Base-by-base conservation (phyloP, 2,888 invertebrate genomes). In the Microplitis deprimator region DNA sequence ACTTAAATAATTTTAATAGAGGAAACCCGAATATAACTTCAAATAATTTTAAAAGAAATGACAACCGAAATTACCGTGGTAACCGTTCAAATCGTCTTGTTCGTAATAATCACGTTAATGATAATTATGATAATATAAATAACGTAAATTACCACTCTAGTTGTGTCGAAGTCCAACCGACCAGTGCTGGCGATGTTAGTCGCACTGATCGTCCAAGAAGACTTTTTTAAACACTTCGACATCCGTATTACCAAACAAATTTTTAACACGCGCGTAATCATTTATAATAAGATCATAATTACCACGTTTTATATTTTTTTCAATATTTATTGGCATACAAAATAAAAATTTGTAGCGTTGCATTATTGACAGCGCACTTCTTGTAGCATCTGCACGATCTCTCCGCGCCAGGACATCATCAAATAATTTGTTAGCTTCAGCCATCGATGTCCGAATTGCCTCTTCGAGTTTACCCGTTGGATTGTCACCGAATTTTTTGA, bases 281-380 rank as follows among this genome's bases (percentile, higher is more conserved):
- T 98, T 99, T 78, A 99, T 97, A 29, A 99, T 97, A 72, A 98
- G 93, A 89, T 99, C 98, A 88, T 97, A 99, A 88, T 99, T 98
- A 72, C 97, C 97, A 86, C 96, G 95, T 83, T 95, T 94, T 79
- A 99, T 97, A 85, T 98, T 98, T 83, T 95, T 94, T 86, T 98
- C 98, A 70, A 99, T 98, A 68, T 96, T 95, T 60, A 97, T 95
- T 0, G 99, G 98, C 83, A 99, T 92, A 88, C 98, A 97, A 90
- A 99, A 99, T 7, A 99, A 92, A 89, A 99, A 98, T 89, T 95
- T 95, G 90, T 98, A 99, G 65, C 99, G 92, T 72, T 97, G 96
- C 82, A 99, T 92, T 6, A 99, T 95, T 78, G 96, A 95, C 5
- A 99, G 92, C 0, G 98, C 98, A 86, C 98, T 98, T 69, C 99